A percentile compares a stretch with the other conserved stretches of the same genome.
Evolutionary conservation across 2,888 invertebrate genomes (phyloP).

Genomic region (Kuschelorhynchus macadamiae): DNA sequence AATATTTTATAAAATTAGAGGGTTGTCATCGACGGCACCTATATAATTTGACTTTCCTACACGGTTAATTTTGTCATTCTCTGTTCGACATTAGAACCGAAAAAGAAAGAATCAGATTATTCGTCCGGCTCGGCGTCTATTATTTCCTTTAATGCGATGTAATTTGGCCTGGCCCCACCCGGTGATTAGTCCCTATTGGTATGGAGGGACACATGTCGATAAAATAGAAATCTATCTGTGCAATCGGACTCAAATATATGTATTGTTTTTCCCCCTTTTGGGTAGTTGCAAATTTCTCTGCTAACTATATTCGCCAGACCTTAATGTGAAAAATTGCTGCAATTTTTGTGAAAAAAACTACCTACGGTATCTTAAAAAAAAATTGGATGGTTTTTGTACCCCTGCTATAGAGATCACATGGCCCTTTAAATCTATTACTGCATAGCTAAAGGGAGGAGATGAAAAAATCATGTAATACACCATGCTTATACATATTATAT

Average conservation of each 20-base stretch:
- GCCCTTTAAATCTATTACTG: no score
- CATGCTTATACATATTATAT: no score
- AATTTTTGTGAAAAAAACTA: no score
- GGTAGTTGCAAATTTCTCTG: conserved; percentile 14
- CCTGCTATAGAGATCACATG: no score
- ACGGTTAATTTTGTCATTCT: conserved; percentile 33
- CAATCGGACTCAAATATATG: conserved; percentile 49
- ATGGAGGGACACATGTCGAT: conserved; percentile 51
- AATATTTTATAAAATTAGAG: conserved; percentile 19
- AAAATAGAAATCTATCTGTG: conserved; percentile 53
- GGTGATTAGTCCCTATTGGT: conserved; percentile 50
- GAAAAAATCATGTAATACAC: no score
- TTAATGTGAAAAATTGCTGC: no score
- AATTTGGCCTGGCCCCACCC: conserved; percentile 49
- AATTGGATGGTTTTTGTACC: no score
- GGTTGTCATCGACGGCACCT: conserved; percentile 3
- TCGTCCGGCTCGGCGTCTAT: conserved; percentile 41
- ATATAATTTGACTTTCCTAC: conserved; percentile 25
- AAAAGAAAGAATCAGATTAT: conserved; percentile 40
- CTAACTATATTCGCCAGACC: no score
- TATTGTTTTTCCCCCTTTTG: conserved; percentile 39
- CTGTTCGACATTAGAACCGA: conserved; percentile 3
- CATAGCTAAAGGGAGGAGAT: no score
- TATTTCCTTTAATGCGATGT: conserved; percentile 49
- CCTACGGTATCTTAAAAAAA: no score